Conservation (phyloP, 1,140 invertebrate genomes). For the Trichonephila clavata region DNA sequence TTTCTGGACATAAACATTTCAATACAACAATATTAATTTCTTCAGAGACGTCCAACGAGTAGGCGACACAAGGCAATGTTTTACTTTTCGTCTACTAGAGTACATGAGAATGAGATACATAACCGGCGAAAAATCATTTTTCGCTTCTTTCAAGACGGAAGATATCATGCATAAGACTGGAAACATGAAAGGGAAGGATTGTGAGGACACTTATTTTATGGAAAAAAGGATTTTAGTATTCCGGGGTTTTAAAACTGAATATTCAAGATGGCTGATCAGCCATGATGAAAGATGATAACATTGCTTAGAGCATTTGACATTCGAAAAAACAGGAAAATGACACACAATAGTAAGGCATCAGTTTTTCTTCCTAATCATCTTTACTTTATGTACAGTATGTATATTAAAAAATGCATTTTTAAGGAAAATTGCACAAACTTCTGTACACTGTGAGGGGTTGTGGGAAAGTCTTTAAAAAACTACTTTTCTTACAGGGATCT, state of each 20-base stretch:
- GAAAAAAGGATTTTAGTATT: background rate
- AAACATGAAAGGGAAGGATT: no score
- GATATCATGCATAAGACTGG: no score
- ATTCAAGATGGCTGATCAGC: background rate
- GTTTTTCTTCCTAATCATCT: conserved; percentile 70
- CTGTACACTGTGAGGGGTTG: conserved; percentile 53
- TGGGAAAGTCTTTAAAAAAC: conserved; percentile 70
- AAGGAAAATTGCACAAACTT: conserved; percentile 74
- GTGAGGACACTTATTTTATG: no score
- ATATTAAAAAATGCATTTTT: conserved; percentile 75
- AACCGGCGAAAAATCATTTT: no score
- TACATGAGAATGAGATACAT: no score
- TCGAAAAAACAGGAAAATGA: conserved; percentile 68
- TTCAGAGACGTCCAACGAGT: no score
- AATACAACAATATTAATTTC: no score
- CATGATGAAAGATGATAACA: background rate
- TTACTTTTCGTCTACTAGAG: no score
- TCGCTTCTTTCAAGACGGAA: no score
- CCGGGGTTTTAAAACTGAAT: background rate
- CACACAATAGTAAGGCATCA: conserved; percentile 74
- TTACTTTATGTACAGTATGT: conserved; percentile 66
- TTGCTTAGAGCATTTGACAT: conserved; percentile 68
- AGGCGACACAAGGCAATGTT: no score
- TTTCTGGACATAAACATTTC: no score
- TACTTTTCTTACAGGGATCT: conserved; percentile 62